Base-by-base conservation (phyloP, 1,140 invertebrate species). In the Plectrocnemia conspersa region DNA sequence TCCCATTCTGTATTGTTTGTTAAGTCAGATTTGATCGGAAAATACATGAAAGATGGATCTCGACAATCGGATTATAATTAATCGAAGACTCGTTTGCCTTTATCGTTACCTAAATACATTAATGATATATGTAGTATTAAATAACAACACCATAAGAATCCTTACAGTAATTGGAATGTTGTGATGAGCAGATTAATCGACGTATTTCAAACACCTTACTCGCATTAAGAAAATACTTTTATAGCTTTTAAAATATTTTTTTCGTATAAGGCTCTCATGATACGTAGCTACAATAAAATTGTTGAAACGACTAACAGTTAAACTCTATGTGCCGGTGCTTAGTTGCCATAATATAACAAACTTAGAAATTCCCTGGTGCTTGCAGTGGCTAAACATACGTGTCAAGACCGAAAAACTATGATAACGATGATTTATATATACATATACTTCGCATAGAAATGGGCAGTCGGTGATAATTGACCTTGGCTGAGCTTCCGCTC, bases 261-360 rank as follows among this genome's bases (percentile, higher is more conserved):
- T 50, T 38, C 47, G 36, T 52, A 59, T 59, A 59, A 59, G 57
- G 57, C 57, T 59, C 54, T 40, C 40, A 53, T 52, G 52, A 59
- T 59, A 55, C 52, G 46, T 52, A 59, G 41, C 24, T 21, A 24
- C 35, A 57, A 19, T 52, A 22, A 36, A 56, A 47, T 56, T 46
- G 22, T 47, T 48, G 53, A 60, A 35, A 55, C 46, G 45, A 44
- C 49, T 56, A 60, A n/a, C 35, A 48, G 25, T 56, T 33, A 52
- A 36, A 42, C 45, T 50, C 46, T 56, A 60, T 15, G 58, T 60
- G 58, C 53, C 19, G 40, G 53, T 55, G 58, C 57, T 19, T 35
- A 25, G 44, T 50, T 46, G 48, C 44, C 41, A 47, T 44, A 29
- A 40, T 42, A 50, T 42, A 33, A 54, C 45, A 56, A 56, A 60